Base-by-base conservation (phyloP, 2,888 invertebrate species). In the Drosophila buzzatii region DNA sequence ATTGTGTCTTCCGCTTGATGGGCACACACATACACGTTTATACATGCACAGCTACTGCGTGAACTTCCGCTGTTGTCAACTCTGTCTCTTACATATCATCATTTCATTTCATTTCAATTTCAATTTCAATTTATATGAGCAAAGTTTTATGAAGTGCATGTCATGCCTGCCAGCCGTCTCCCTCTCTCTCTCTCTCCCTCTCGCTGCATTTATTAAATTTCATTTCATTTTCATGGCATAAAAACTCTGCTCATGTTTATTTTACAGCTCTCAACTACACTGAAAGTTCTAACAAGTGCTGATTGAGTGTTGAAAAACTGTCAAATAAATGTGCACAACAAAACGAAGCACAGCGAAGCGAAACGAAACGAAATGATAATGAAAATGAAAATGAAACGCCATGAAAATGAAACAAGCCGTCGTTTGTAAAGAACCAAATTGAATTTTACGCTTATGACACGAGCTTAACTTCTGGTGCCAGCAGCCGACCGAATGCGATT, bases 141-240 rank as follows among this genome's bases (percentile, higher is more conserved):
- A 86, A 89, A 86, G 79, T 90, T 90, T 86, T 88, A 89, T 85
- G 88, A 89, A 85, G 87, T 85, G 89, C 82, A 85, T 85, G 85
- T 85, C 88, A 85, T 72, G 73, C 74, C 74, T 77, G 82, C 70
- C 77, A 73, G 58, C 64, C 76, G 52, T 10, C 42, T 14, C n/a
- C 12, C 33, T 44, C 39, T 18, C 18, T 27, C 9, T 33, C 51
- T 37, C 3, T 16, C 41, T 12, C 16, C 35, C 44, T 33, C 37
- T 37, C 52, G 47, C 27, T 82, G 75, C 84, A 85, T 84, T 84
- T 89, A 89, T 86, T 89, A 89, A 87, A 89, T 85, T 85, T 81
- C 81, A 86, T 84, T 89, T 77, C 66, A 78, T 75, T 82, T 80
- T 82, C 74, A 78, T 78, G 45, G 52, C 55, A 31, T 31, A 61